Evolutionary conservation across 2,113 vertebrate species (phyloP).

Genomic region (Bagarius yarrelli): DNA sequence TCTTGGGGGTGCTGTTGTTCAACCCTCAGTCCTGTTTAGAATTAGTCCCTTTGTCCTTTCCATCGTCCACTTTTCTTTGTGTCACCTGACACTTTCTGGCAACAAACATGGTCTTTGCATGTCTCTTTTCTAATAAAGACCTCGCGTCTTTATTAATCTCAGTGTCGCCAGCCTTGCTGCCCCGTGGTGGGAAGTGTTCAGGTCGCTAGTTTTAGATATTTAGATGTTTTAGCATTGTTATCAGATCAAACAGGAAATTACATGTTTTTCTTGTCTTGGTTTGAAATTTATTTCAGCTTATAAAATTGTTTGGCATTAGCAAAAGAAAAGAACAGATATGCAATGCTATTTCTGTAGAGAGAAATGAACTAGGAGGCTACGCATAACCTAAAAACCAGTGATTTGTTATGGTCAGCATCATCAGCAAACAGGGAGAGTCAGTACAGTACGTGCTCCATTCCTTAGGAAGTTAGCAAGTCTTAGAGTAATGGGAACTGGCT

Average conservation of each 20-base stretch:
- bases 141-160: slow-evolving; percentile 49
- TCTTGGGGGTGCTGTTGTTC: slow-evolving; percentile 54
- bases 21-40: slow-evolving; percentile 38
- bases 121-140: slow-evolving; percentile 36
- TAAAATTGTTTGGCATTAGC: slow-evolving; percentile 37
- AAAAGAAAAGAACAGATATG: slow-evolving; percentile 23
- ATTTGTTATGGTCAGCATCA: background rate
- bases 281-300: slow-evolving; percentile 43
- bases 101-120: background rate
- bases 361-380: background rate
- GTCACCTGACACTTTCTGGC: slow-evolving; percentile 26
- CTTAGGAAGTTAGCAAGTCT: no score
- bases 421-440: background rate
- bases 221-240: slow-evolving; percentile 23
- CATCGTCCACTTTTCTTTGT: background rate
- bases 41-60: background rate
- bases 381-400: background rate
- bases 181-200: slow-evolving; percentile 48
- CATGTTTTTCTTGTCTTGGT: slow-evolving; percentile 16
- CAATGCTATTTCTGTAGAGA: background rate
- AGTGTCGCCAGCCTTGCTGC: slow-evolving; percentile 47
- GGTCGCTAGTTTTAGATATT: slow-evolving; percentile 50
- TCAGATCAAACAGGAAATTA: slow-evolving; percentile 49
- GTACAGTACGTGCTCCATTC: background rate
- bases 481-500: no score